These are phyloP conservation scores for Scrobipalpa atriplicella DNA, from an alignment of 2,888 invertebrate species.

Conservation along the genomic window DNA sequence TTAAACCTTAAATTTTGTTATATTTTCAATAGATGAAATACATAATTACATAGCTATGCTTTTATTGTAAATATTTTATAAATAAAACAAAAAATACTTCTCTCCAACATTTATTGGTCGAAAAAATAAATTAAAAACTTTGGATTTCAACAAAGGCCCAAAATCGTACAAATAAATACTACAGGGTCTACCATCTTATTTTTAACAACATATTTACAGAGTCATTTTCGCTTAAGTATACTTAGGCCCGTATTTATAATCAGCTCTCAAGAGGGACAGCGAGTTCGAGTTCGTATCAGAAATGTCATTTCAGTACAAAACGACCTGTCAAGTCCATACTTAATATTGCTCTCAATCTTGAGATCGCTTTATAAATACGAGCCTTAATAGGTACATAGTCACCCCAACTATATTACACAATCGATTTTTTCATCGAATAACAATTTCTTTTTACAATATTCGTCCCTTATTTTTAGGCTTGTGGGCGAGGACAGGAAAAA, in stretches of 20 bases:
- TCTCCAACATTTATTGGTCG: constrained; percentile 83
- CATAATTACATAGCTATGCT: no score
- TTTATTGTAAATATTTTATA: constrained; percentile 42
- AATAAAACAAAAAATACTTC: constrained; percentile 63
- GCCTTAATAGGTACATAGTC: constrained; percentile 64
- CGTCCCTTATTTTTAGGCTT: constrained; percentile 54
- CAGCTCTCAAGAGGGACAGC: no score
- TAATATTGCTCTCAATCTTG: no score
- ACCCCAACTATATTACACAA: constrained; percentile 56
- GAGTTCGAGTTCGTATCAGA: no score
- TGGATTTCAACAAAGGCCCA: constrained; percentile 81
- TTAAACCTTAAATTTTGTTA: no score
- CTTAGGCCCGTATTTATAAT: no score
- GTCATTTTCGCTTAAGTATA: constrained; percentile 46
- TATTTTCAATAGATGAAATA: no score
- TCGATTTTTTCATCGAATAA: constrained; percentile 56
- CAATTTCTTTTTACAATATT: constrained; percentile 56
- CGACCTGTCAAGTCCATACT: no score
- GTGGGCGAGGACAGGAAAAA: constrained; percentile 48
- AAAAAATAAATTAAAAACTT: constrained; percentile 83
- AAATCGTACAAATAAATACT: constrained; percentile 82
- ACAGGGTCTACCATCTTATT: constrained; percentile 73
- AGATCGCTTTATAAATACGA: no score
- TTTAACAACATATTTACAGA: constrained; percentile 77
- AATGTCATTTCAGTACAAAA: no score